Base-by-base conservation (phyloP, 2,113 vertebrate genomes). In the Siniperca knerii region DNA sequence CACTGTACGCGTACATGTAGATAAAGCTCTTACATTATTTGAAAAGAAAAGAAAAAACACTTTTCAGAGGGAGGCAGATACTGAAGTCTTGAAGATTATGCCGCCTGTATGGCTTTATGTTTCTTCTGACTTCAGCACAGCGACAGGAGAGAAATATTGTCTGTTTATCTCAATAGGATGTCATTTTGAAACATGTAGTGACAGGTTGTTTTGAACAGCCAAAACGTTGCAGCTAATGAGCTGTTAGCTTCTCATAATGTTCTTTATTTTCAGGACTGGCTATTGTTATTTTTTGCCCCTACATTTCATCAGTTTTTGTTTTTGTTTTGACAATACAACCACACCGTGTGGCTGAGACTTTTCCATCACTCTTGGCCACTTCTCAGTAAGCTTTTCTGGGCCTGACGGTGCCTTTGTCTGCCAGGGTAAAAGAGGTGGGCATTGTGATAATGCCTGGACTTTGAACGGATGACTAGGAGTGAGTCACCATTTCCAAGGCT, bases 141-240 rank as follows among this genome's bases (percentile, higher is more conserved):
- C 11, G 25, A 85, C 77, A 77, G 82, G 58, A 84, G 77, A 87
- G 80, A 76, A 82, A 72, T 66, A 84, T 73, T 84, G 77, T 81
- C 77, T 81, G 79, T 90, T 79, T 68, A 81, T 90, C 82, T 86
- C 88, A 70, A 90, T 77, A 68, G 80, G 87, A 70, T 83, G 71
- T 87, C 72, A 70, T 82, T 92, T 77, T 84, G 82, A 92, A 85
- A 87, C 37, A 6, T 86, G 78, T 77, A 50, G 52, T 76, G 88
- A 88, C 85, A 92, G 85, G 76, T 89, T 85, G 87, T 92, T 94
- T 91, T 87, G 75, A 91, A 87, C 72, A 88, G 21, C 79, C 75
- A 55, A 85, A 87, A 78, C 71, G 33, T 52, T 77, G 64, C 75
- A 25, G 66, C 87, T 90, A 93, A 94, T 91, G 88, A 94, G 87